A percentile compares a stretch with the other conserved stretches of the same genome.
These are phyloP conservation scores for Danaus melanippus DNA, from an alignment of 1,140 invertebrate genomes.

Conservation along the genomic window DNA sequence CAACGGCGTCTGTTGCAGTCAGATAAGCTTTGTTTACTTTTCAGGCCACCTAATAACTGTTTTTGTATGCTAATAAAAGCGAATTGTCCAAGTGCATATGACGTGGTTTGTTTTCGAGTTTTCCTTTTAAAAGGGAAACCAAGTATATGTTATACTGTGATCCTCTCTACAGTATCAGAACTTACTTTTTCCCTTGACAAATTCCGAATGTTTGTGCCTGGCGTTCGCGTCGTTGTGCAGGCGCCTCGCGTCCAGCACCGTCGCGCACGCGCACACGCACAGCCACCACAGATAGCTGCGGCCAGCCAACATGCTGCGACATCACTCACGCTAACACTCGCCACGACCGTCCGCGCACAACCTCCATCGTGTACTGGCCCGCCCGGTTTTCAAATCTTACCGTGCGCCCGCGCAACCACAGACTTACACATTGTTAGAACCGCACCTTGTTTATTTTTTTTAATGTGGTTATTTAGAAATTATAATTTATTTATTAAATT, in stretches of 20 bases:
- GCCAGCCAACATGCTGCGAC: conserved; percentile 61
- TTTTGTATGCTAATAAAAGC: too few relatives aligned
- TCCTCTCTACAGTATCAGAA: conserved; percentile 6
- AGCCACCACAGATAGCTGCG: conserved; percentile 54
- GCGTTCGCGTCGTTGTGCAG: conserved; percentile 35
- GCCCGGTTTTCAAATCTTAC: conserved; percentile 42
- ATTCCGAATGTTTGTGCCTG: conserved; percentile 60
- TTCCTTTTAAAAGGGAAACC: too few relatives aligned
- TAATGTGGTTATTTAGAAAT: too few relatives aligned
- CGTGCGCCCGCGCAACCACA: conserved; percentile 47
- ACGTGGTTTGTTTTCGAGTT: too few relatives aligned
- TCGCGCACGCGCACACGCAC: conserved; percentile 26
- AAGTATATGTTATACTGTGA: too few relatives aligned
- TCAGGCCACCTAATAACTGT: too few relatives aligned
- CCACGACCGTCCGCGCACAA: conserved; percentile 51
- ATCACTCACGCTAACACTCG: conserved; percentile 54
- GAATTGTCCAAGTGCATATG: too few relatives aligned
- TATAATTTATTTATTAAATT: too few relatives aligned
- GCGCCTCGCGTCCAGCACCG: conserved; percentile 37
- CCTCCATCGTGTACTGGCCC: conserved; percentile 60
- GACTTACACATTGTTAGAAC: conserved; percentile 28
- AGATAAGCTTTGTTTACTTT: conserved; percentile 61
- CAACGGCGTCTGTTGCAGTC: conserved; percentile 35
- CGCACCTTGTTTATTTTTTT: background rate
- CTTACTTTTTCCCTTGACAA: conserved; percentile 70